phyloP scores from a whole-genome alignment of 1,140 invertebrate species.

The Microplitis demolitor region DNA sequence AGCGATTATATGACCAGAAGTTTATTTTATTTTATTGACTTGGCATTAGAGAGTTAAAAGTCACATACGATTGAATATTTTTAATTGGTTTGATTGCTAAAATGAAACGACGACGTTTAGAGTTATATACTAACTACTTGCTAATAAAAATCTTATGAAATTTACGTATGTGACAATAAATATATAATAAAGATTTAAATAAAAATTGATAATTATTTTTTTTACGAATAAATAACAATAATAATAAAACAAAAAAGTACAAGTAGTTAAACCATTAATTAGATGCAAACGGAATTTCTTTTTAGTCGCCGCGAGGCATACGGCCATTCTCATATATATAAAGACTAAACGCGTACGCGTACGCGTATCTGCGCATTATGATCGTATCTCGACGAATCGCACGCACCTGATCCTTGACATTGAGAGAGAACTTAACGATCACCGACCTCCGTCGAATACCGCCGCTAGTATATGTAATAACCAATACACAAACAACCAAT shows the following conservation, averaged over 20 bases:
- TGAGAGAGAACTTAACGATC: slow-evolving; percentile 33
- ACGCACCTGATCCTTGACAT: slow-evolving; percentile 34
- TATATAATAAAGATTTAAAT: background rate
- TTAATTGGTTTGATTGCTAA: too few species aligned
- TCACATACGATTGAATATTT: too few species aligned
- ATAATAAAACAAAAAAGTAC: background rate
- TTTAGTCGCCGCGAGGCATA: background rate
- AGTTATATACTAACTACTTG: too few species aligned
- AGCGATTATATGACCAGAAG: too few species aligned
- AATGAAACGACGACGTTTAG: too few species aligned
- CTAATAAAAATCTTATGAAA: too few species aligned
- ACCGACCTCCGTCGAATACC: slow-evolving; percentile 11
- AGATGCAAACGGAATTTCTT: slow-evolving; percentile 28
- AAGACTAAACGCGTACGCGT: background rate
- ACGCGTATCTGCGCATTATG: slow-evolving; percentile 14
- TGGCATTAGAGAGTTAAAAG: too few species aligned
- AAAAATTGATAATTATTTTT: background rate
- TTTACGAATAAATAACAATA: background rate
- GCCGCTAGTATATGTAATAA: background rate
- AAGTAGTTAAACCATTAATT: slow-evolving; percentile 18
- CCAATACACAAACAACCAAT: slow-evolving; percentile 6
- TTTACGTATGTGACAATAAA: too few species aligned
- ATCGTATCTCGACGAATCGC: slow-evolving; percentile 26
- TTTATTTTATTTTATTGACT: too few species aligned
- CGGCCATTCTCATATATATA: background rate